Percentiles rank a stretch among this genome's conserved stretches.
Evolutionary conservation across 2,113 vertebrate genomes (phyloP).

Genomic region (Rhea americana): DNA sequence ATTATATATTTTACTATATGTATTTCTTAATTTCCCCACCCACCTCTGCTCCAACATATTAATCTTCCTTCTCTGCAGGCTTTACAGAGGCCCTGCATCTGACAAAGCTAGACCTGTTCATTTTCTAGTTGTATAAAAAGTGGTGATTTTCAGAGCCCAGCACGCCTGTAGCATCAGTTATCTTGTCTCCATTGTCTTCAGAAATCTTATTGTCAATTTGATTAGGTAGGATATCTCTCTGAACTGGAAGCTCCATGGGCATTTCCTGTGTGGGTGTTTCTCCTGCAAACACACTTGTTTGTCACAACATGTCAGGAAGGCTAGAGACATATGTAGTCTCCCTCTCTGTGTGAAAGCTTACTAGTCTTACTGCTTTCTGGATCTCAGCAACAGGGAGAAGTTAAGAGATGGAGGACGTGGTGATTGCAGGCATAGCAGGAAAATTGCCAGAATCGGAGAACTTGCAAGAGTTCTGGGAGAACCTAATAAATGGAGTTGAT

Average conservation of each 20-base stretch:
- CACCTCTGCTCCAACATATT: constrained; percentile 47
- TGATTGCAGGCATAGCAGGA: constrained; percentile 93
- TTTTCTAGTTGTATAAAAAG: not conserved
- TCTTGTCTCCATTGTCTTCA: not conserved
- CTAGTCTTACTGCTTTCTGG: not conserved
- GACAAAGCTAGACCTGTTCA: not conserved
- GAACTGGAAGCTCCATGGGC: not conserved
- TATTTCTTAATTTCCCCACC: constrained; percentile 67
- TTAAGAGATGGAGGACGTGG: constrained; percentile 90
- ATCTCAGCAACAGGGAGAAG: constrained; percentile 52
- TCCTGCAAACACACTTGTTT: not conserved
- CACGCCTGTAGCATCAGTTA: not conserved
- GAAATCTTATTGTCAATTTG: not conserved
- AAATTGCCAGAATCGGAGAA: constrained; percentile 92
- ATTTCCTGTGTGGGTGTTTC: constrained; percentile 46
- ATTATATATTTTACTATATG: constrained; percentile 66
- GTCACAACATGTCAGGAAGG: constrained; percentile 23
- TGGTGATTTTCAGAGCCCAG: not conserved
- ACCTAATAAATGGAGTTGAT: constrained; percentile 91
- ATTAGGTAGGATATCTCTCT: not conserved
- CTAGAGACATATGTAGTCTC: not conserved
- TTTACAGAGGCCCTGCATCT: constrained; percentile 1
- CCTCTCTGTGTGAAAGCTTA: not conserved
- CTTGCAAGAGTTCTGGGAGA: constrained; percentile 95
- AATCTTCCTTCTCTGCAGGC: constrained; percentile 46